Evolutionary conservation across 2,888 invertebrate genomes (phyloP), one percentile per base, ranked within the genome.

Genomic region (Tetropium fuscum): DNA sequence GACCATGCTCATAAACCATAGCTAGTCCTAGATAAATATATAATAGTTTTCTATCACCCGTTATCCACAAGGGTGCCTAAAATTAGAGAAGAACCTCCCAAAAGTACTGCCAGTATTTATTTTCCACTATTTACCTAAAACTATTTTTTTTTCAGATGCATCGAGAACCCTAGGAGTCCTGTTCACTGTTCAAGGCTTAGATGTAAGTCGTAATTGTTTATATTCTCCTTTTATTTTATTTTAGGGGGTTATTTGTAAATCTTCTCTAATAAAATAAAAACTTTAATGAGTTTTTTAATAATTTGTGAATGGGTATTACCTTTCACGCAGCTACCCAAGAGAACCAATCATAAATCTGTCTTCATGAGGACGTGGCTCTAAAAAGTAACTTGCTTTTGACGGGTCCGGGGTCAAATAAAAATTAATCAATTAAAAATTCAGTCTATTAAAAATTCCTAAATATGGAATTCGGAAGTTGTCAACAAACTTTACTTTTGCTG

Each of bases 81-180:
- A n/a, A n/a, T n/a, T n/a, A n/a, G n/a, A n/a, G n/a, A n/a, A n/a
- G n/a, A n/a, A n/a, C n/a, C n/a, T n/a, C n/a, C n/a, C n/a, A n/a
- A n/a, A n/a, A n/a, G n/a, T n/a, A n/a, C n/a, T n/a, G n/a, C n/a
- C n/a, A n/a, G n/a, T n/a, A n/a, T n/a, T n/a, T n/a, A n/a, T n/a
- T n/a, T n/a, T n/a, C n/a, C n/a, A n/a, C n/a, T n/a, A n/a, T n/a
- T n/a, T n/a, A n/a, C n/a, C n/a, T n/a, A n/a, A n/a, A n/a, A n/a
- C n/a, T n/a, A 22, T 22, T 48, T 36, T 34, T 20, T 11, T 48
- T 48, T 13, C 48, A 48, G 48, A 48, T 48, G 48, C 36, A 48
- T 22, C 20, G n/a, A n/a, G 22, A 36, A 20, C 48, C 48, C 22
- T 48, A 48, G 19, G 38, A 48, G 2, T n/a, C 20, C 11, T 13